Evolutionary conservation across 2,888 invertebrate genomes (phyloP).

Genomic region (Melinopterus prodromus): DNA sequence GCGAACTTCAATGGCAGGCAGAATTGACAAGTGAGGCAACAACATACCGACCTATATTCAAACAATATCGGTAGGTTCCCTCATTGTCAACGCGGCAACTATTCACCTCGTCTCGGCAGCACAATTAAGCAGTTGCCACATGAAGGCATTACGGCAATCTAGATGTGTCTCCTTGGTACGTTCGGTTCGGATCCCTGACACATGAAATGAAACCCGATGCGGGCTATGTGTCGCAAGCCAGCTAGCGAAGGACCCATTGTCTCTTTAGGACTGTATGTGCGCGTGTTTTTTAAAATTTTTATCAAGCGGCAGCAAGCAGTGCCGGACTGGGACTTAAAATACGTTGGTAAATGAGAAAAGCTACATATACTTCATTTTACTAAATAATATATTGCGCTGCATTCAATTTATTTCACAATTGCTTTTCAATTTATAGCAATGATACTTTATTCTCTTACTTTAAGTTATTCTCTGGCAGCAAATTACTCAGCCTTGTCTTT

Average conservation of each 20-base stretch:
- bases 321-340: too few species aligned
- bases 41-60: background rate
- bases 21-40: background rate
- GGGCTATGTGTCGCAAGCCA: background rate
- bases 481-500: too few species aligned
- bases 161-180: background rate
- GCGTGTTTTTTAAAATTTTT: background rate
- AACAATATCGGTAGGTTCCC: background rate
- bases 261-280: background rate
- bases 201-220: background rate
- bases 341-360: too few species aligned
- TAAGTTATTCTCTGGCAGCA: too few species aligned
- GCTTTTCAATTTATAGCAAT: too few species aligned
- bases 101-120: background rate
- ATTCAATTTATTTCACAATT: too few species aligned
- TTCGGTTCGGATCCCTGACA: slow-evolving; percentile 4
- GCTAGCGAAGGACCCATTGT: background rate
- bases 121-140: background rate
- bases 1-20: background rate
- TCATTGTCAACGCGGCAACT: background rate
- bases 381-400: too few species aligned
- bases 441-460: too few species aligned
- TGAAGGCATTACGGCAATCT: background rate
- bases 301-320: background rate
- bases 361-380: too few species aligned